Base-by-base conservation (phyloP, 2,797 vertebrate species). In the Spinus pinus region DNA sequence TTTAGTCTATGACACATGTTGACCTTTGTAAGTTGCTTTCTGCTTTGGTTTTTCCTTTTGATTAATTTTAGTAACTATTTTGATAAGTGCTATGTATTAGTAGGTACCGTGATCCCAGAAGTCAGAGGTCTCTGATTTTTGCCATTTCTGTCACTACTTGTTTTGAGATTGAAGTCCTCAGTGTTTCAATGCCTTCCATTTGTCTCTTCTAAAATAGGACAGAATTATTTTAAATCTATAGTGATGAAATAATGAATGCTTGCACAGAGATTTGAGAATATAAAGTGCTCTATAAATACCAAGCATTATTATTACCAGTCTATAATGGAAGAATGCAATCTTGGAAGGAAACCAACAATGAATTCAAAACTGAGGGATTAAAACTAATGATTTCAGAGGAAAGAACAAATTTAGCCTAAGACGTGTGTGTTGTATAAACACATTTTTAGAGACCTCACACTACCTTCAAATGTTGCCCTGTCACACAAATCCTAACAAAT, bases 201-300 rank as follows among this genome's bases (percentile, higher is more conserved):
- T 89, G 41, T 61, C 22, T 73, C 13, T 22, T 93, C 58, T 93
- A 88, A 95, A 95, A 83, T 78, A 80, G 31, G 42, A 78, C 53
- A 69, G 81, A 86, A 93, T 93, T 93, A 89, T 94, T 92, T 95
- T 81, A 86, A 85, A 80, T 79, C 69, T 83, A 17, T 56, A 71
- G 47, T 87, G 84, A 94, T 90, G 79, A 83, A 96, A 88, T 94
- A 93, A 96, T 91, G 81, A 94, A 88, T 86, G 62, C 87, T 78
- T 91, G 67, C 54, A 62, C 41, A 69, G 79, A 88, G 65, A 81
- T 72, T 46, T 90, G 79, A 93, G 82, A 92, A 72, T 75, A 87
- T 62, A 89, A 95, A 93, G 82, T 94, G 72, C 10, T 95, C 81
- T 94, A 93, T 89, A 96, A 94, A 96, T 95, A 94, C 31, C 75